Evolutionary conservation across 1,140 invertebrate species (phyloP), one percentile per base, ranked within the genome.

Genomic region (Helicoverpa armigera): DNA sequence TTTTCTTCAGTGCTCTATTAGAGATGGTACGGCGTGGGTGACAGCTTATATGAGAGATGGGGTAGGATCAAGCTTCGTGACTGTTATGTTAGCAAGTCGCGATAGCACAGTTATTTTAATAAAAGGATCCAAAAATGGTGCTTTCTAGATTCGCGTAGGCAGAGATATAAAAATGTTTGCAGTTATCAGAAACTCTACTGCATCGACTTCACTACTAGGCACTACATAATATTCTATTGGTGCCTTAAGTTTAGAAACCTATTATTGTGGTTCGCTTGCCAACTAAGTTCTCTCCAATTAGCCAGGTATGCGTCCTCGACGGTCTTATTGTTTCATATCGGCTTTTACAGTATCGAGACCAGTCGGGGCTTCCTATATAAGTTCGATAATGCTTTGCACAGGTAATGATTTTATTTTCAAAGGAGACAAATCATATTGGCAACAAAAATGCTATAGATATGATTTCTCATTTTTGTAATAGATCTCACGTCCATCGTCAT

Each of bases 1-100:
- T 86, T 91, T 91, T 90, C 91, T 92, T 91, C 79, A 81, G 53
- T 54, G 82, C 84, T 81, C 81, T 83, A 87, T 88, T 88, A 87
- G 83, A 86, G 82, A 85, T 84, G 80, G 58, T 63, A 76, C 74
- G 60, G 43, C 12, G 18, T 18, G 16, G 74, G 35, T 53, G 58
- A 76, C 58, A 61, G 29, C 31, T n/a, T n/a, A 74, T 74, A 13
- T 60, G 43, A 43, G 35, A 43, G 35, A 43, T 5, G 35, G 35
- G 35, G 35, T 43, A 1, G 58, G 31, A 58, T 63, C 29, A 12
- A 23, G 3, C 3, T 65, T 51, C 43, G 50, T 12, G 29, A 48
- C 48, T 2, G 16, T 43, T 16, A 43, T 23, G 18, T 58, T 12
- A 31, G 5, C 14, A 12, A 48, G n/a, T 35, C 3, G 35, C 35